Evolutionary conservation across 2,888 invertebrate species (phyloP).

Genomic region (Drosophila recens): DNA sequence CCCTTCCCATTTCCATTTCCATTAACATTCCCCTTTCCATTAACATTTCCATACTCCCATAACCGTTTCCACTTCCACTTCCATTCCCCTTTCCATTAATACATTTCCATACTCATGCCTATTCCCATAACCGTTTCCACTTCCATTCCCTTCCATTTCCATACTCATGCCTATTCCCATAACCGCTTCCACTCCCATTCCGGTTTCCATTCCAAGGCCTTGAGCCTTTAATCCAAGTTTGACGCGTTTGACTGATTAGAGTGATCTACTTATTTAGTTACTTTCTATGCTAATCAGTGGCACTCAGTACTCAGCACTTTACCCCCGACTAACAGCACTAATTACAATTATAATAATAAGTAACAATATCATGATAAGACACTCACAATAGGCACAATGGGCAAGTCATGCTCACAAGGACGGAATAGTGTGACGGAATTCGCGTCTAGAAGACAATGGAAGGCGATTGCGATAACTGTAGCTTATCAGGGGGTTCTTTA

Average conservation of each 20-base stretch:
- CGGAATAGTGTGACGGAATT: constrained; percentile 30
- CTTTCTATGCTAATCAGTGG: constrained; percentile 7
- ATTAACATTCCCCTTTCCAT: not conserved
- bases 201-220: not conserved
- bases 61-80: not conserved
- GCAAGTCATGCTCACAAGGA: constrained; percentile 57
- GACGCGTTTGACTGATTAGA: constrained; percentile 12
- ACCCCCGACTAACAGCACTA: constrained; percentile 16
- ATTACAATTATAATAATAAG: constrained; percentile 26
- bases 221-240: constrained; percentile 20
- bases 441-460: constrained; percentile 29
- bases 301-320: constrained; percentile 17
- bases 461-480: constrained; percentile 38
- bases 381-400: not conserved
- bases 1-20: not conserved
- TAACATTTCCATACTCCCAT: not conserved
- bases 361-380: constrained; percentile 31
- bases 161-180: not conserved
- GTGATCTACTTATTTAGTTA: constrained; percentile 14
- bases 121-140: not conserved
- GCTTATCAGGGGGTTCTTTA: constrained; percentile 29
- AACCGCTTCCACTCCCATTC: not conserved
- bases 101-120: not conserved
- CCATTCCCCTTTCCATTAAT: not conserved
- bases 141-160: not conserved